Evolutionary conservation across 35 echinoderm and acorn worm genomes (phyloP), one percentile per base, ranked within the genome.

Genomic region (Apostichopus californicus): DNA sequence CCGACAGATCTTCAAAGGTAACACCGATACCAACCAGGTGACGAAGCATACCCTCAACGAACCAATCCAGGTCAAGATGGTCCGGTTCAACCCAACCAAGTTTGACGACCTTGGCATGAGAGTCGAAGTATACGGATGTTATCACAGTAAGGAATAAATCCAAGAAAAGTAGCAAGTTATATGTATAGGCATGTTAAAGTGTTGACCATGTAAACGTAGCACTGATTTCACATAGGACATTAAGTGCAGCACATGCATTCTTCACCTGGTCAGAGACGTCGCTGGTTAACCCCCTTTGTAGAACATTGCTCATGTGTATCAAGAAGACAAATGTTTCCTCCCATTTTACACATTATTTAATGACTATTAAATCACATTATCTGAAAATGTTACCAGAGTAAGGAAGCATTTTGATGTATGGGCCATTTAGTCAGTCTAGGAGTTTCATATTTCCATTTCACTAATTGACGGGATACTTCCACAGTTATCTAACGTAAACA

Each of bases 81-180:
- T 91, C 15, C 12, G 89, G 10, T 91, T 91, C 73, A 91, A 91
- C 21, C 89, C 89, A 1, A 91, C 73, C 22, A 56, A 91, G 17
- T 91, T 79, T 79, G 77, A 77, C 79, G 89, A 91, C 56, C 89
- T 91, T 57, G 89, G 72, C 1, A 91, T 91, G 89, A 91, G 89
- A 54, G 89, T 91, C 9, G 89, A 91, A 73, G 70, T 91, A 4
- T 91, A 91, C 79, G 73, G 89, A 18, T 90, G 88, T 28, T 90
- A 90, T 52, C 5, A 34, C 54, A 53, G 80, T 83, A 83, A 13
- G 77, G 4, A 52, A 79, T 79, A 11, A 79, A 79, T 28, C 13
- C 14, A 79, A 28, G 77, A 20, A 12, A 46, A 3, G 34, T 46
- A 0, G 0, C 34, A 46, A 46, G 34, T 46, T 46, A 46, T 46